Base-by-base conservation (phyloP, 2,797 vertebrate species). In the Rousettus madagascariensis region DNA sequence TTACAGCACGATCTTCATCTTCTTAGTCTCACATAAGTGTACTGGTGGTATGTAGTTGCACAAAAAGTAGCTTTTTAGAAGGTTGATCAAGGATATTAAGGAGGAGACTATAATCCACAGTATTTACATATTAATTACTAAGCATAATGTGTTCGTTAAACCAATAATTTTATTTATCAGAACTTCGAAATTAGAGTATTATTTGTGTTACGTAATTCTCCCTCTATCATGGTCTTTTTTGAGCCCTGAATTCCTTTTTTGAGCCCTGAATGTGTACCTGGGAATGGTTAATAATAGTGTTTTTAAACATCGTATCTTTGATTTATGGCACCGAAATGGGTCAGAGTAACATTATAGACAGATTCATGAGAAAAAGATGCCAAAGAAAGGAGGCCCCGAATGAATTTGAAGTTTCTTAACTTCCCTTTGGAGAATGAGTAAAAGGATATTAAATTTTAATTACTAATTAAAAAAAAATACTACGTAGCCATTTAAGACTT, bases 341-440 rank as follows among this genome's bases (percentile, higher is more conserved):
- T 51, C 12, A 86, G 38, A 94, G 38, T 86, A 87, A 83, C 49
- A 15, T 66, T 84, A 19, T n/a, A 77, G 28, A 22, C 2, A 63
- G 10, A 92, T 88, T 72, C 57, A 49, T 74, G 30, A 96, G n/a
- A 65, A 92, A 85, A 96, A 61, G 41, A 77, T 91, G 43, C 24
- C 61, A 83, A 53, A 57, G 43, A 36, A 43, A 66, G 28, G 74
- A 66, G 7, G 30, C 28, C 24, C 8, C 17, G 75, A 55, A 13
- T 71, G 49, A 65, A 71, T 92, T 94, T 95, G 43, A 83, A 68
- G 15, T 93, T 91, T 88, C 61, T 65, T 92, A 89, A 0, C 15
- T 91, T 84, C 53, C 33, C 19, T 88, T 85, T 49, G 33, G 65
- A 94, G 46, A 95, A 72, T 82, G 6, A 83, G 71, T 97, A n/a